Percentiles rank a stretch among this genome's conserved stretches.
Evolutionary conservation across 2,113 vertebrate genomes (phyloP).

Genomic region (Nesoenas mayeri): DNA sequence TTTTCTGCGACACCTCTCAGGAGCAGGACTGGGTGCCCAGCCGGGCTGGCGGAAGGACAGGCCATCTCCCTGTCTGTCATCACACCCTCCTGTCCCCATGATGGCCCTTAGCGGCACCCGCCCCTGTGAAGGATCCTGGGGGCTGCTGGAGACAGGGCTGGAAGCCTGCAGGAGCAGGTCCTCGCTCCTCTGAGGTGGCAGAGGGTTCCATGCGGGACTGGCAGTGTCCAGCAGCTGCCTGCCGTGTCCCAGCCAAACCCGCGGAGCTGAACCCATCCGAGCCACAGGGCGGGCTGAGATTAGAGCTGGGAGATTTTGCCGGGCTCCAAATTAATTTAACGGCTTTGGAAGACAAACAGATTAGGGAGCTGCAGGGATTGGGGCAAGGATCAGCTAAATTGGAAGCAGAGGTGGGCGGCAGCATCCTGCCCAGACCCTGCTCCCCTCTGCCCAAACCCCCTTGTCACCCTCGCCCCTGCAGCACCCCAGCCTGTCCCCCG

Average conservation of each 20-base stretch:
- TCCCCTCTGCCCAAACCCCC: background rate
- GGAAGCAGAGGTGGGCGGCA: background rate
- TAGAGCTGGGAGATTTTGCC: background rate
- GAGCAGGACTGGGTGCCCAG: background rate
- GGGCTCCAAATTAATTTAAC: conserved; percentile 20
- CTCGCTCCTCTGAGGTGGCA: rapidly evolving
- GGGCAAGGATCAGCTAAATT: conserved; percentile 26
- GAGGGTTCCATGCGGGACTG: rapidly evolving
- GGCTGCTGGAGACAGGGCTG: background rate
- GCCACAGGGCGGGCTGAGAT: background rate
- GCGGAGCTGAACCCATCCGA: background rate
- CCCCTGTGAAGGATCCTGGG: background rate
- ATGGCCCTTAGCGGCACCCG: background rate
- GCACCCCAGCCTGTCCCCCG: background rate
- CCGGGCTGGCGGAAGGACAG: background rate
- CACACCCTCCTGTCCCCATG: background rate
- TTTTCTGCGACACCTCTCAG: conserved; percentile 5
- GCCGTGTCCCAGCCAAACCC: background rate
- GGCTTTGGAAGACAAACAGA: conserved; percentile 68
- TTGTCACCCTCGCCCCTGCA: background rate
- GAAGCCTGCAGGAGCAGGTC: background rate
- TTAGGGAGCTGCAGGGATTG: conserved; percentile 12
- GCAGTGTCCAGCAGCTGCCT: background rate
- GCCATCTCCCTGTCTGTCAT: conserved; percentile 59
- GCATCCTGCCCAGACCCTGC: rapidly evolving